phyloP scores from a whole-genome alignment of 2,113 vertebrate genomes.

The Bubo scandiacus region DNA sequence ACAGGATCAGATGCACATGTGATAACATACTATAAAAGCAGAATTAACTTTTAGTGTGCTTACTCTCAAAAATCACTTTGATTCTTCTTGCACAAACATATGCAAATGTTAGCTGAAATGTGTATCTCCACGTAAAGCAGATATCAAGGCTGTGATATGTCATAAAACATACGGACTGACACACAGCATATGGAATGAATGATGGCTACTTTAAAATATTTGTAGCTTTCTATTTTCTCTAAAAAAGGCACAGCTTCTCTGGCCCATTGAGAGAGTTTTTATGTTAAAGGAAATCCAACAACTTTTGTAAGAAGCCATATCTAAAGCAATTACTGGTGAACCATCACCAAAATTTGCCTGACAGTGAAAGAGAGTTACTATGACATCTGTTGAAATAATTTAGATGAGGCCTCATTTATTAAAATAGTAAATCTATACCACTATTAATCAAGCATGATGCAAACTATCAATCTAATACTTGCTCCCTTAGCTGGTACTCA shows the following conservation, averaged over 20 bases:
- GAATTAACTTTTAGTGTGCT: neutral
- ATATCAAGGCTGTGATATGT: neutral
- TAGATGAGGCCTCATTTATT: conserved; percentile 20
- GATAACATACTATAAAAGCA: neutral
- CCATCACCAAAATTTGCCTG: neutral
- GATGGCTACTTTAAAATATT: neutral
- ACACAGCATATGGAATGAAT: neutral
- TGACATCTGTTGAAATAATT: conserved; percentile 1
- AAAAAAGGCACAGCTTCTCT: neutral
- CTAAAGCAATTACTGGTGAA: neutral
- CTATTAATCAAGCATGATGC: neutral
- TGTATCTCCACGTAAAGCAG: neutral
- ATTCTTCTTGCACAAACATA: neutral
- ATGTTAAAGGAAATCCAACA: neutral
- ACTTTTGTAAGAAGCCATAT: neutral
- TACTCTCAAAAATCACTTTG: neutral
- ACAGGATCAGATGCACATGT: neutral
- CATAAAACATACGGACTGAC: neutral
- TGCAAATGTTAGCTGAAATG: neutral
- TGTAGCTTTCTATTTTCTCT: neutral
- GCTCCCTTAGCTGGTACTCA: neutral
- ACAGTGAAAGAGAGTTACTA: neutral
- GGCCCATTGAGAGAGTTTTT: neutral
- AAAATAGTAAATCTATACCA: conserved; percentile 33
- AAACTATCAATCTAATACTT: neutral